Percentiles rank a stretch among this genome's conserved stretches.
phyloP scores from a whole-genome alignment of 2,113 vertebrate genomes.

The human region DNA sequence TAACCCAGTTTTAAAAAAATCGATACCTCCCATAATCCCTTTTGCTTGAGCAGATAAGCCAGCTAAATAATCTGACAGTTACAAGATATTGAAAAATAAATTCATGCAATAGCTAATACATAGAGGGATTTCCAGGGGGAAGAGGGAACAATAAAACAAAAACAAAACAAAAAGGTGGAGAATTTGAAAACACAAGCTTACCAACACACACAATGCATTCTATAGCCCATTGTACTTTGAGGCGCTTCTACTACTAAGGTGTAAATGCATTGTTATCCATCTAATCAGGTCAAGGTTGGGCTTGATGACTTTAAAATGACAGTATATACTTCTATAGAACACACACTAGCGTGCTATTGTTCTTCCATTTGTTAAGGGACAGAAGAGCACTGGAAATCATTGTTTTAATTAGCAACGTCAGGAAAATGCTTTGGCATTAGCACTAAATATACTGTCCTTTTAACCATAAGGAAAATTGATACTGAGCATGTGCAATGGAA shows the following conservation, averaged over 20 bases:
- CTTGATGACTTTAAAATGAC: slow-evolving; percentile 88
- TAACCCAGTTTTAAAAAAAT: slow-evolving; percentile 43
- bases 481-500: slow-evolving; percentile 88
- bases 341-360: slow-evolving; percentile 78
- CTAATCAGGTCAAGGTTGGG: slow-evolving; percentile 83
- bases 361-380: slow-evolving; percentile 73
- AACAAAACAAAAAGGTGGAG: slow-evolving; percentile 76
- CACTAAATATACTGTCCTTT: slow-evolving; percentile 88
- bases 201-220: slow-evolving; percentile 88
- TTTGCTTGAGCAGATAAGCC: slow-evolving; percentile 75
- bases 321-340: slow-evolving; percentile 85
- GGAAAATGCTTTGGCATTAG: slow-evolving; percentile 78
- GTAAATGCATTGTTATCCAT: slow-evolving; percentile 86
- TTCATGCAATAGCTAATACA: slow-evolving; percentile 85
- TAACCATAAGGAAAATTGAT: slow-evolving; percentile 80
- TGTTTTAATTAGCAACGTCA: slow-evolving; percentile 78
- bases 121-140: slow-evolving; percentile 75
- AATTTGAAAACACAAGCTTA: slow-evolving; percentile 86
- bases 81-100: slow-evolving; percentile 80
- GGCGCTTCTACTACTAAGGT: slow-evolving; percentile 77
- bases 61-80: slow-evolving; percentile 81
- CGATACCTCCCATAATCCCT: slow-evolving; percentile 68
- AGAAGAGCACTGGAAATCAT: slow-evolving; percentile 78
- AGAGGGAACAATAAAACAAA: slow-evolving; percentile 74
- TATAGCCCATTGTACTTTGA: slow-evolving; percentile 79